Evolutionary conservation across 2,797 vertebrate species (phyloP), one percentile per base, ranked within the genome.

Genomic region (Poecilia velifera): DNA sequence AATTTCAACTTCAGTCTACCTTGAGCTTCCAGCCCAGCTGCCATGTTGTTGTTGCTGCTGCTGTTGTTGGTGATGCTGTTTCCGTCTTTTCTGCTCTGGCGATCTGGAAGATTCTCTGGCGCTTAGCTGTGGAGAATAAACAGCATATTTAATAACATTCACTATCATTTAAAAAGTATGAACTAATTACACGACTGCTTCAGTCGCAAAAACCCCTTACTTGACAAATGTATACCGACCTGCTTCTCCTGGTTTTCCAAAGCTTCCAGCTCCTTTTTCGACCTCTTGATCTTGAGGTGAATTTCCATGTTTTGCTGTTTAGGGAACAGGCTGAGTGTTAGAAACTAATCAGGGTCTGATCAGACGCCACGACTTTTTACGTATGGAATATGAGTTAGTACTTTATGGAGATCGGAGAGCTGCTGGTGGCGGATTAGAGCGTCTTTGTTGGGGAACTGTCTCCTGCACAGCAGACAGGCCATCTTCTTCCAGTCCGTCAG

Each of bases 401-500:
- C 98, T 96, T 98, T 99, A 93, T 99, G 98, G 78, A 99, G 95
- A 88, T 99, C 98, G 6, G 98, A 99, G 28, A 99, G 97, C 93
- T 98, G 97, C 90, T 99, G 98, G 92, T 99, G 98, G 87, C 98
- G 97, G 83, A 98, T 93, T 74, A 99, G 94, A 73, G 97, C 97
- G 49, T 99, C 98, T 93, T 98, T 98, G 93, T 97, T 99, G 85
- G 98, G 97, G 82, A 99, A 99, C 91, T 99, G 98, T 76, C 98
- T 97, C 91, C 98, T 95, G 92, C 98, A 99, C 6, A 99, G 96
- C 87, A 99, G 94, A 82, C 98, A 99, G 76, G 98, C 98, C 96
- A 99, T 96, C 91, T 99, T 99, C 90, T 97, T 98, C 98, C 98
- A 99, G 96, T 99, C 98, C 0, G 98, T 99, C 88, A 99, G 94